Evolutionary conservation across 1,140 invertebrate species (phyloP), one percentile per base, ranked within the genome.

Genomic region (Battus philenor): DNA sequence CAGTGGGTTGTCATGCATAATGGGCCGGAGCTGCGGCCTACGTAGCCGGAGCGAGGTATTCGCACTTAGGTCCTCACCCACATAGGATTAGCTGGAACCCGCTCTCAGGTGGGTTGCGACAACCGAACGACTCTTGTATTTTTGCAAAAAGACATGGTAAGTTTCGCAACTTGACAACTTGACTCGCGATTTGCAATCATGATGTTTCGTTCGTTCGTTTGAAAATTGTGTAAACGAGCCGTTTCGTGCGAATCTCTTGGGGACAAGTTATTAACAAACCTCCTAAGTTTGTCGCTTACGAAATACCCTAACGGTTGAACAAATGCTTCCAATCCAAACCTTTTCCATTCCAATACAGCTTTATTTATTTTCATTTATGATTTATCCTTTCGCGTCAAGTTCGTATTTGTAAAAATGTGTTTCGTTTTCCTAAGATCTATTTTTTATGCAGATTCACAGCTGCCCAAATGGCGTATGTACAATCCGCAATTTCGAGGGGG

Each of bases 21-120:
- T n/a, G n/a, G n/a, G 18, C 18, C 18, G 6, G 2, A 20, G 2
- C 6, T 6, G 18, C 18, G 18, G 18, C 2, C 18, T 20, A 3
- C 18, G 18, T 20, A 20, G 18, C 18, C 18, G 18, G 6, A 6
- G 18, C 18, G 18, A 33, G 8, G 6, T 20, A 36, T 36, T 36
- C 9, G 18, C 18, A 20, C 1, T 11, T 36, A 2, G 33, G 4
- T 11, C 46, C 48, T 64, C 61, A 66, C 70, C 66, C 71, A 75
- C 66, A 59, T 66, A 53, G 44, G 45, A 46, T n/a, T n/a, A n/a
- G n/a, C n/a, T n/a, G n/a, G n/a, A n/a, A 45, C 43, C 47, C 12
- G 11, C 13, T 32, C 16, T 12, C 43, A 47, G 48, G 48, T 47
- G 48, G 38, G 31, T 54, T 54, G 54, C 44, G 54, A 49, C 51